Percentiles rank a stretch among this genome's conserved stretches.
phyloP scores from a whole-genome alignment of 2,797 vertebrate genomes.

The Glossophaga mutica region DNA sequence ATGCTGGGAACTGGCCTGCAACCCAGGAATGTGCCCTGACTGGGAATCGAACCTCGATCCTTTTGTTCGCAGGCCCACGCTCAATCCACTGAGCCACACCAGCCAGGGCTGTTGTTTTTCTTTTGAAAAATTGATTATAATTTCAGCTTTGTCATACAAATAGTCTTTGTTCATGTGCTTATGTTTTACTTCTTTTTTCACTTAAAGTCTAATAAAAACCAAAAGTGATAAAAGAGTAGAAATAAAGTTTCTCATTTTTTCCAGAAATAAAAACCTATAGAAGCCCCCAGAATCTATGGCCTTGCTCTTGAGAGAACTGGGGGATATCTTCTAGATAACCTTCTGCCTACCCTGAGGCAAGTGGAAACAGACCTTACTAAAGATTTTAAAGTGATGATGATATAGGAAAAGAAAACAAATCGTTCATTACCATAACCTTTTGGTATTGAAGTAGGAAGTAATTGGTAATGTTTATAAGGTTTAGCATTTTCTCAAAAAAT shows the following conservation, averaged over 20 bases:
- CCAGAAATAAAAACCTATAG: not conserved
- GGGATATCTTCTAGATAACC: not conserved
- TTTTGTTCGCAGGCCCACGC: too few species aligned
- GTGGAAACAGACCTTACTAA: not conserved
- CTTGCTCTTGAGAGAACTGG: not conserved
- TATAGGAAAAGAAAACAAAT: not conserved
- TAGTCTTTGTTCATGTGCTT: not conserved
- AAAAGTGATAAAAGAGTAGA: not conserved
- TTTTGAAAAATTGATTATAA: not conserved
- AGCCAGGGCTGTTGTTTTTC: not conserved
- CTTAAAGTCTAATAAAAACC: not conserved
- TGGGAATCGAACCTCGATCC: too few species aligned
- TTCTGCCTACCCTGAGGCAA: not conserved
- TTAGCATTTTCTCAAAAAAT: not conserved
- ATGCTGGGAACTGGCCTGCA: too few species aligned
- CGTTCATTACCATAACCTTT: not conserved
- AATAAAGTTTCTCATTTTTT: not conserved
- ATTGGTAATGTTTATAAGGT: not conserved
- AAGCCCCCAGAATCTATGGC: not conserved
- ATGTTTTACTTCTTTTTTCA: not conserved
- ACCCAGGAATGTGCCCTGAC: too few species aligned
- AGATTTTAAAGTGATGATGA: not conserved
- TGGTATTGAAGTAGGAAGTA: not conserved
- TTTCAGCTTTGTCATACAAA: not conserved
- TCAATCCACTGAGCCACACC: too few species aligned